Percentiles rank a stretch among this genome's conserved stretches.
Conservation (phyloP, 1,140 invertebrate species). For the Hyles euphorbiae region DNA sequence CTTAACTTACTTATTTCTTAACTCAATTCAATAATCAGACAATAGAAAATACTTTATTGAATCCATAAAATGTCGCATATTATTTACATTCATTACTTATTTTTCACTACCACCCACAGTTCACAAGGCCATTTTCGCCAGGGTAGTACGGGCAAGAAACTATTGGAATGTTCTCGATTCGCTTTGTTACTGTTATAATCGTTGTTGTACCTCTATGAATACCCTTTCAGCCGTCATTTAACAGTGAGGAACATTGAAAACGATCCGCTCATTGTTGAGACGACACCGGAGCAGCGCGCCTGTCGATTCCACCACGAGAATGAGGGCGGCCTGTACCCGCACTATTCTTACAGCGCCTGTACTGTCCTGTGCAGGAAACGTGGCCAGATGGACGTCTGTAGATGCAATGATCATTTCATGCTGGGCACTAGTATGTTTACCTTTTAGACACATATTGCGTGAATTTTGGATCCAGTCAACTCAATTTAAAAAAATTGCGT, state of each 20-base stretch:
- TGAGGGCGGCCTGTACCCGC: slow-evolving; percentile 76
- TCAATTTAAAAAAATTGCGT: no score
- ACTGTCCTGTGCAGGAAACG: slow-evolving; percentile 79
- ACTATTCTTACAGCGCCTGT: slow-evolving; percentile 82
- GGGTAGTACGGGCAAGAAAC: no score
- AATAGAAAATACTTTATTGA: no score
- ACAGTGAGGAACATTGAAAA: slow-evolving; percentile 78
- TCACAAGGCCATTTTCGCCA: no score
- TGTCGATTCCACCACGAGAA: slow-evolving; percentile 81
- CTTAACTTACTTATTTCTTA: no score
- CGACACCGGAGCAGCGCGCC: slow-evolving; percentile 72
- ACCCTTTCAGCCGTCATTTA: slow-evolving; percentile 65
- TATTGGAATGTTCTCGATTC: background rate
- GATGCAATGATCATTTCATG: slow-evolving; percentile 81
- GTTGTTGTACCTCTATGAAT: no score
- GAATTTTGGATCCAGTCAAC: no score
- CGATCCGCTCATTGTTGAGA: slow-evolving; percentile 74
- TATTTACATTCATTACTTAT: no score
- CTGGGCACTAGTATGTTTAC: slow-evolving; percentile 68
- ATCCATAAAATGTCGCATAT: no score
- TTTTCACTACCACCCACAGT: no score
- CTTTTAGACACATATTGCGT: background rate
- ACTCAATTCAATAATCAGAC: no score
- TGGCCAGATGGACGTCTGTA: slow-evolving; percentile 76
- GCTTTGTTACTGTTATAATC: background rate